Evolutionary conservation across 2,113 vertebrate genomes (phyloP).

Genomic region (Osmerus mordax): DNA sequence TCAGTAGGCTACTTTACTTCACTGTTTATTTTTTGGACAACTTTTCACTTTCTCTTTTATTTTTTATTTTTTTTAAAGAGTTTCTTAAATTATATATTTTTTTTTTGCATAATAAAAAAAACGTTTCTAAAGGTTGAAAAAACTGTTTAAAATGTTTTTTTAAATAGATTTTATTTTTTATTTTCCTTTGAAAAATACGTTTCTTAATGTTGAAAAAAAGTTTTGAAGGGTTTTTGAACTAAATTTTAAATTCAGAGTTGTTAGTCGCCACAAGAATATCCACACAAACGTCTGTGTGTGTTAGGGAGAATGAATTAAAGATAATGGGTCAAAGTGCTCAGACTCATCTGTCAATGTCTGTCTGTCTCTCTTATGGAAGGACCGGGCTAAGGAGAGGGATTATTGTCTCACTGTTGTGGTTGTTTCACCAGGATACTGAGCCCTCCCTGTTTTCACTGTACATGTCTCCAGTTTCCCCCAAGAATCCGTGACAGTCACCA

Average conservation of each 20-base stretch:
- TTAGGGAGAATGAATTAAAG: neutral
- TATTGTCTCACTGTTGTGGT: conserved; percentile 7
- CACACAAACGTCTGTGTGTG: conserved; percentile 1
- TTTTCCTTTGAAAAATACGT: too few relatives aligned
- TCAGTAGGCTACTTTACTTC: too few relatives aligned
- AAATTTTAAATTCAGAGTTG: neutral
- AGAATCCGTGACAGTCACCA: conserved; percentile 27
- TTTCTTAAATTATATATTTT: too few relatives aligned
- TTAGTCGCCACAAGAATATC: too few relatives aligned
- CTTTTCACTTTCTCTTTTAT: neutral
- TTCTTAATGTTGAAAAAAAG: too few relatives aligned
- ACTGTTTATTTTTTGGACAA: too few relatives aligned
- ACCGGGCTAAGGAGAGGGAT: conserved; percentile 15
- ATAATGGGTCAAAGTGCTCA: neutral
- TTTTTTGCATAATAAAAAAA: too few relatives aligned
- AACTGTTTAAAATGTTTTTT: neutral
- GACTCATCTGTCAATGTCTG: conserved; percentile 7
- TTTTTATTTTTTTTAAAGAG: neutral
- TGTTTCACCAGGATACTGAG: conserved; percentile 12
- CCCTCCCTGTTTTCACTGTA: conserved; percentile 7
- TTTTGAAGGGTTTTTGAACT: neutral
- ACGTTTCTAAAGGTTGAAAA: too few relatives aligned
- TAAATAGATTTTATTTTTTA: conserved; percentile 1
- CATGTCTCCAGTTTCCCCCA: conserved; percentile 8
- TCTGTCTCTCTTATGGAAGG: conserved; percentile 11